Percentiles rank a stretch among this genome's conserved stretches.
Conservation (phyloP, 2,797 vertebrate genomes). For the Propithecus perrieri region DNA sequence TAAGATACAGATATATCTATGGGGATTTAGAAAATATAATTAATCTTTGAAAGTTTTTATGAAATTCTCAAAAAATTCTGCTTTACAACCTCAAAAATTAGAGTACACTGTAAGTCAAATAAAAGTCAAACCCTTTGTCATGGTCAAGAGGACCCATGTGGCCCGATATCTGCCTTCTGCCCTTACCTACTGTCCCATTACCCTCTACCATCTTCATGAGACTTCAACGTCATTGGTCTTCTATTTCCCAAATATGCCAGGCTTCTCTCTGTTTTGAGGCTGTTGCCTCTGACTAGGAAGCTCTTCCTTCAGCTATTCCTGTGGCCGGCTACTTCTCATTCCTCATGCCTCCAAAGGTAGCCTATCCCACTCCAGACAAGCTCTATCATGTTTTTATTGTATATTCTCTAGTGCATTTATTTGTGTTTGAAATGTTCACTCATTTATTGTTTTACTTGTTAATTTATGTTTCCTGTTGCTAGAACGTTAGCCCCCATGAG, state of each 20-base stretch:
- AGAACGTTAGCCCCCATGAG: not conserved
- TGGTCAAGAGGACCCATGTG: not conserved
- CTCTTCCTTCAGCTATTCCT: not conserved
- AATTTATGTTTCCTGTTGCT: not conserved
- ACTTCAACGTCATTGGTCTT: not conserved
- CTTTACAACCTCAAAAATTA: conserved; percentile 33
- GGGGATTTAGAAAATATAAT: conserved; percentile 65
- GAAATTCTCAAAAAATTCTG: not conserved
- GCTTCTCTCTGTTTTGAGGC: not conserved
- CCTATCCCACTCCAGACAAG: not conserved
- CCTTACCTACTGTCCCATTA: not conserved
- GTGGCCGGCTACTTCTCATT: not conserved
- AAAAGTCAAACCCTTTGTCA: not conserved
- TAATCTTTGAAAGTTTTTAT: conserved; percentile 56
- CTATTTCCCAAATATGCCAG: not conserved
- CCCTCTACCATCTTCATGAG: not conserved
- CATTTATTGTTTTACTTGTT: not conserved
- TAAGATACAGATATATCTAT: conserved; percentile 47
- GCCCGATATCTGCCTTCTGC: not conserved
- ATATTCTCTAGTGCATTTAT: not conserved
- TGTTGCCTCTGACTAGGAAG: not conserved
- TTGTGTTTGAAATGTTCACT: not conserved
- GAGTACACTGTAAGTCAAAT: not conserved
- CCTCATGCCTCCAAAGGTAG: not conserved
- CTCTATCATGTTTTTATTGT: not conserved